Conservation (phyloP, 2,888 invertebrate species). For the Limnephilus auricula region DNA sequence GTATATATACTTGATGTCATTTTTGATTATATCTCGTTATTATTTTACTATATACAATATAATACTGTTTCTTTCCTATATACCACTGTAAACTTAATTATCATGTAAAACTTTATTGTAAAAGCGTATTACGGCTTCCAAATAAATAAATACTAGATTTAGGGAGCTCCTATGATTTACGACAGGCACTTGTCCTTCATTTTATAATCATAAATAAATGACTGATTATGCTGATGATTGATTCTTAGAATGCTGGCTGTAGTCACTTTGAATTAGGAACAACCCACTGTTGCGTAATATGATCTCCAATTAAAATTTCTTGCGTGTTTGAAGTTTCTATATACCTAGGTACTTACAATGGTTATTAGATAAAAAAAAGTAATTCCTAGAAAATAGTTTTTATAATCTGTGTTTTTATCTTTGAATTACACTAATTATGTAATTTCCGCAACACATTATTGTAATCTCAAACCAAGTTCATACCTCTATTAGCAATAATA, state of each 20-base stretch:
- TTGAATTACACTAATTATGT: background rate
- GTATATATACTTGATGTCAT: too few relatives aligned
- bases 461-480: background rate
- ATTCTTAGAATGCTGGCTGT: background rate
- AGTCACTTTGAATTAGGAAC: background rate
- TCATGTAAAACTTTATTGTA: too few relatives aligned
- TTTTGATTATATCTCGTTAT: too few relatives aligned
- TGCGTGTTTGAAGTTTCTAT: background rate
- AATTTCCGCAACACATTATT: background rate
- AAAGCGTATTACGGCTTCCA: too few relatives aligned
- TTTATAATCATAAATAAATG: too few relatives aligned
- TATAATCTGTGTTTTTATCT: background rate
- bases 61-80: too few relatives aligned
- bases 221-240: background rate
- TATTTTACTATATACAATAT: too few relatives aligned
- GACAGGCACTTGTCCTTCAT: too few relatives aligned
- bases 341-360: too few relatives aligned
- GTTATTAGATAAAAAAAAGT: background rate
- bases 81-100: too few relatives aligned
- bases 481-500: background rate
- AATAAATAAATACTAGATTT: too few relatives aligned
- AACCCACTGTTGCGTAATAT: background rate
- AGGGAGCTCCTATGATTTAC: too few relatives aligned
- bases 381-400: background rate
- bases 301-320: background rate